Evolutionary conservation across 2,888 invertebrate species (phyloP), one percentile per base, ranked within the genome.

Genomic region (Rhingia rostrata): DNA sequence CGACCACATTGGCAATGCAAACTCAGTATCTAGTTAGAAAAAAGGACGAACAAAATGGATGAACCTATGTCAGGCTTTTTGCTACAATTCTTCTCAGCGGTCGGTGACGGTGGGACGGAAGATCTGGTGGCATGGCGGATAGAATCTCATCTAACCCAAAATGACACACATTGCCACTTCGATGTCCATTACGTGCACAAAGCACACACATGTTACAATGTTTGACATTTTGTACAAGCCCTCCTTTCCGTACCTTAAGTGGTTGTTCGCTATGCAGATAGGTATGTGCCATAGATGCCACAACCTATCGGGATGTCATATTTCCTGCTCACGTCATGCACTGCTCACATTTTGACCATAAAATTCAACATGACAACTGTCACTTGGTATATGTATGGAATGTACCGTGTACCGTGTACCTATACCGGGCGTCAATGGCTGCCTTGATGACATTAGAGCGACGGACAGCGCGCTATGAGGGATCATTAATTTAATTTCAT

Each of bases 401-500:
- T 22, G 22, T 22, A 22, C 22, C 22, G n/a, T n/a, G n/a, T n/a
- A n/a, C n/a, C 43, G 43, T 22, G 47, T 33, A 4, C 35, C 22
- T 22, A 22, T 22, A 58, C 7, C 10, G 2, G 22, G 9, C 14
- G 45, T 45, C 61, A 61, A 33, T 12, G 43, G 4, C 30, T 45
- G n/a, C 10, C n/a, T 7, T 30, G 30, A 41, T 45, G 35, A 22
- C 45, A 56, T 22, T 63, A 33, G n/a, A 39, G 4, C 39, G 33
- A 22, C 22, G 22, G 22, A 22, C 22, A 22, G 22, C 22, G 43
- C 43, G 43, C 12, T 12, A 43, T 43, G 43, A 6, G 43, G 53
- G 39, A 66, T 51, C 41, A 53, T 66, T 66, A 53, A 66, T 41
- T 67, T 64, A 39, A 3, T 51, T 51, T 30, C 30, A 51, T 30